Percentiles rank a stretch among this genome's conserved stretches.
These are phyloP conservation scores for Atta texana DNA, from an alignment of 1,140 invertebrate species.

Conservation along the genomic window DNA sequence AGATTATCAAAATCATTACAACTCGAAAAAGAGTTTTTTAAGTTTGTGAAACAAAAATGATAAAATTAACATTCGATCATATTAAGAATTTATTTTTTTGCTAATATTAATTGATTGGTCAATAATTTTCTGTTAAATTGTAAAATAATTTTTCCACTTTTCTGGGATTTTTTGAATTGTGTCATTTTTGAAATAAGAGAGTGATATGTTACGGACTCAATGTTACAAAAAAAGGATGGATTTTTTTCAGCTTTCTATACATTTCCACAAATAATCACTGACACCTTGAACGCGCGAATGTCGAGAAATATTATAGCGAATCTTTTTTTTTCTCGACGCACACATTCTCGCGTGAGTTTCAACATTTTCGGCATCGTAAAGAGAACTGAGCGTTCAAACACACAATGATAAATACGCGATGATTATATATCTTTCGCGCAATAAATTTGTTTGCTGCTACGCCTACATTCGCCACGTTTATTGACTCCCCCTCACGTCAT, in stretches of 20 bases:
- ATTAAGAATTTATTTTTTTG: no score
- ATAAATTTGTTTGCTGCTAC: conserved; percentile 55
- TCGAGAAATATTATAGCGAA: conserved; percentile 21
- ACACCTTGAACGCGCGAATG: neutral
- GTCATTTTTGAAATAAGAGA: no score
- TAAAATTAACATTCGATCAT: no score
- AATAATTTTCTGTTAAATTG: no score
- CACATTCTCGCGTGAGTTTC: neutral
- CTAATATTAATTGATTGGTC: no score
- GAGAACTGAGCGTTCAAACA: conserved; percentile 12
- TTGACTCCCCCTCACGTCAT: conserved; percentile 58
- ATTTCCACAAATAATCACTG: neutral
- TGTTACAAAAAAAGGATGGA: neutral
- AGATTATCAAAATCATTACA: no score
- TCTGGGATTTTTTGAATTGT: no score
- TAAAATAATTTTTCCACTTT: no score
- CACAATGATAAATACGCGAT: conserved; percentile 51
- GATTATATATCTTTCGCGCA: conserved; percentile 60
- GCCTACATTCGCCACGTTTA: conserved; percentile 54
- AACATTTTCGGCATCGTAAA: conserved; percentile 32
- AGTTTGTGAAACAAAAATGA: no score
- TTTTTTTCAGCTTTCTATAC: conserved; percentile 8
- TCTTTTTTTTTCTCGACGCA: neutral
- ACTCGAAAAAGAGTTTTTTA: no score
- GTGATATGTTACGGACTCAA: neutral